These are phyloP conservation scores for Hyperopisus bebe DNA, from an alignment of 2,113 vertebrate species.

Conservation along the genomic window DNA sequence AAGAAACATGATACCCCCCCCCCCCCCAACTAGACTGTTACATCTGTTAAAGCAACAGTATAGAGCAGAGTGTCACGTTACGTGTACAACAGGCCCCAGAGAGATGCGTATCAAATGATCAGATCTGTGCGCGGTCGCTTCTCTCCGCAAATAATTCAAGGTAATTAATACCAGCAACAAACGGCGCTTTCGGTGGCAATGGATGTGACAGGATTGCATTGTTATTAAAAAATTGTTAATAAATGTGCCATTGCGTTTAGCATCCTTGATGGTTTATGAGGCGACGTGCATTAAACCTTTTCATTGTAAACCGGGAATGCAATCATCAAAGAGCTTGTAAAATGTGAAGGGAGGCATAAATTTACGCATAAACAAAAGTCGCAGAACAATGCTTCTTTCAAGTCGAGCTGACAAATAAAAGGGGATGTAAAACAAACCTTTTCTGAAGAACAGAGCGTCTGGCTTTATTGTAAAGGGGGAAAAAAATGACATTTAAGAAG, in stretches of 20 bases:
- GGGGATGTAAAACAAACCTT: conserved; percentile 6
- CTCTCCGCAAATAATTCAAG: conserved; percentile 33
- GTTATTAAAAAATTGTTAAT: conserved; percentile 28
- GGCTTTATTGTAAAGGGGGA: not conserved
- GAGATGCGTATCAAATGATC: conserved; percentile 31
- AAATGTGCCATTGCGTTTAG: conserved; percentile 24
- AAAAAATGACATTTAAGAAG: not conserved
- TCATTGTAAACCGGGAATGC: conserved; percentile 16
- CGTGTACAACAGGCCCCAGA: conserved; percentile 17
- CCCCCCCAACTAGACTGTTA: conserved; percentile 15
- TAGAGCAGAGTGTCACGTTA: conserved; percentile 5
- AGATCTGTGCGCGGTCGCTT: not conserved
- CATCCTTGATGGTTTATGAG: conserved; percentile 18
- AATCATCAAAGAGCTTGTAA: conserved; percentile 27
- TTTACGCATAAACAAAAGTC: conserved; percentile 14
- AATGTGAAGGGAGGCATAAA: conserved; percentile 14
- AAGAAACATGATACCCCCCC: conserved; percentile 37
- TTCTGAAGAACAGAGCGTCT: not conserved
- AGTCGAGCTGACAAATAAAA: conserved; percentile 13
- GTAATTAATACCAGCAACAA: conserved; percentile 40
- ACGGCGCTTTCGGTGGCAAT: conserved; percentile 28
- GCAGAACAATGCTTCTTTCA: not conserved
- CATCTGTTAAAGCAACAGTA: conserved; percentile 1
- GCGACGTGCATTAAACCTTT: conserved; percentile 20
- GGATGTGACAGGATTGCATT: conserved; percentile 48